Percentiles rank a stretch among this genome's conserved stretches.
These are phyloP conservation scores for Apodemia mormo DNA, from an alignment of 2,888 invertebrate genomes.

Conservation along the genomic window DNA sequence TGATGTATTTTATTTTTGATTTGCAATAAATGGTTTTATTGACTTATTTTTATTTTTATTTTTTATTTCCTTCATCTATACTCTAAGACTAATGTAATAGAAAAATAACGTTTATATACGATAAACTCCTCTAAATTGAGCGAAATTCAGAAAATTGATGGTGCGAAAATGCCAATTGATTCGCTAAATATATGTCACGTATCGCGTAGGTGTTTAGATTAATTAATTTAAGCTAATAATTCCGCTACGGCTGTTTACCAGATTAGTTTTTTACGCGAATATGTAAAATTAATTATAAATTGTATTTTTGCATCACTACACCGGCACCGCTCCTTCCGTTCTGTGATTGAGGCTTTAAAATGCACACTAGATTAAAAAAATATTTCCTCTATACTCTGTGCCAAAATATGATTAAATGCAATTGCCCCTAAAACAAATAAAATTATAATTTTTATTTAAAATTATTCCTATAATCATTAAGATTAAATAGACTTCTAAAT, in stretches of 20 bases:
- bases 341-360: constrained; percentile 76
- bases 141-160: constrained; percentile 31
- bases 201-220: constrained; percentile 48
- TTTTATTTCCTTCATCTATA: constrained; percentile 41
- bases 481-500: constrained; percentile 56
- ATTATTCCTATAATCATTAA: constrained; percentile 40
- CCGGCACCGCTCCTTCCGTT: constrained; percentile 72
- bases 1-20: constrained; percentile 59
- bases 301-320: constrained; percentile 74
- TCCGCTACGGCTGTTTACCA: constrained; percentile 46
- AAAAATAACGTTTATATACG: neutral
- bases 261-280: constrained; percentile 54
- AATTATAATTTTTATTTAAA: constrained; percentile 33
- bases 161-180: constrained; percentile 57
- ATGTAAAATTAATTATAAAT: constrained; percentile 48
- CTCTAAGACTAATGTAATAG: neutral
- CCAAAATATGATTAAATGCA: constrained; percentile 58
- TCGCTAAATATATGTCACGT: constrained; percentile 68
- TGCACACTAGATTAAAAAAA: constrained; percentile 56
- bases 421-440: constrained; percentile 34
- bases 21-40: constrained; percentile 75
- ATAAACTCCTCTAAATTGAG: neutral
- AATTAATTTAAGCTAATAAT: constrained; percentile 47
- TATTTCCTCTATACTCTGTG: constrained; percentile 62
- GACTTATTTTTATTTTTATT: constrained; percentile 55